A percentile compares a stretch with the other conserved stretches of the same genome.
These are phyloP conservation scores for Nyctibius bracteatus DNA, from an alignment of 2,113 vertebrate species.

Conservation along the genomic window DNA sequence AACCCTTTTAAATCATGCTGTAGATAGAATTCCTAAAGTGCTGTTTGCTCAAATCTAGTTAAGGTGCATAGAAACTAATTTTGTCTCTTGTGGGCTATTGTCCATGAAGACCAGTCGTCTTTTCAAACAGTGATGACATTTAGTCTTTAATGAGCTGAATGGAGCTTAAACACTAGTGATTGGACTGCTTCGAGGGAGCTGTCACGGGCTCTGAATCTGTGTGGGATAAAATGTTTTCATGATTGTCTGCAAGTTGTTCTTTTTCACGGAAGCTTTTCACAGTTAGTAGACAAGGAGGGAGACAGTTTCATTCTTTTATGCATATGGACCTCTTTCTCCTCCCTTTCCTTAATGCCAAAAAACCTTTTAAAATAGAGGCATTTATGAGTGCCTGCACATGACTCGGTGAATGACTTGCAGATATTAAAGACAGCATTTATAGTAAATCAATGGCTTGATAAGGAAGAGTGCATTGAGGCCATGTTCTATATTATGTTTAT, in stretches of 20 bases:
- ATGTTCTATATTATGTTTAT: background rate
- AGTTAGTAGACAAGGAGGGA: slow-evolving; percentile 12
- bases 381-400: background rate
- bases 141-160: background rate
- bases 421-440: slow-evolving; percentile 5
- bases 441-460: slow-evolving; percentile 12
- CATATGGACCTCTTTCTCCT: background rate
- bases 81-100: background rate
- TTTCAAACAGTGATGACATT: background rate
- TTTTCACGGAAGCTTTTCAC: background rate
- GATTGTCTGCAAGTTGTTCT: slow-evolving; percentile 15
- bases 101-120: background rate
- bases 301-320: background rate
- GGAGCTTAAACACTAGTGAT: background rate
- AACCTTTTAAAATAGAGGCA: background rate
- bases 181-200: background rate
- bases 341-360: background rate
- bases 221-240: slow-evolving; percentile 39
- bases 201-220: background rate
- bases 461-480: background rate
- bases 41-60: background rate
- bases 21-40: background rate
- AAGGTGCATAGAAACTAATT: background rate
- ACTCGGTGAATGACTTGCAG: slow-evolving; percentile 51
- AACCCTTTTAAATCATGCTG: background rate